phyloP scores from a whole-genome alignment of 1,140 invertebrate species.

The Leguminivora glycinivorella region DNA sequence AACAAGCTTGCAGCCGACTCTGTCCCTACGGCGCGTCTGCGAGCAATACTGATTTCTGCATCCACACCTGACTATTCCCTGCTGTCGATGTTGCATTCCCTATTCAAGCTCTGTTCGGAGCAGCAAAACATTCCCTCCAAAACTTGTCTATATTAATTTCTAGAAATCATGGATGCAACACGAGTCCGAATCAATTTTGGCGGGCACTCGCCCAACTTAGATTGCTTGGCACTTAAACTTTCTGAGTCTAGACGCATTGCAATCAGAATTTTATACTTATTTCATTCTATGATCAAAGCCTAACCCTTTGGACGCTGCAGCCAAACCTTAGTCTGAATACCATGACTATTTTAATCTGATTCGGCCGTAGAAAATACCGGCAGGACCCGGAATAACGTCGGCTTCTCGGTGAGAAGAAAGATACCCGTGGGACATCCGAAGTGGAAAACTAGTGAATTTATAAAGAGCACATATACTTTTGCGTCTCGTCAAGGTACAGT shows the following conservation, averaged over 20 bases:
- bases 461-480: slow-evolving; percentile 28
- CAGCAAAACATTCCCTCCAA: slow-evolving; percentile 32
- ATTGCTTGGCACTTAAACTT: not conserved
- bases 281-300: not conserved
- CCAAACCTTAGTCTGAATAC: not conserved
- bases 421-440: slow-evolving; percentile 12
- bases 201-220: not conserved
- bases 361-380: slow-evolving; percentile 1
- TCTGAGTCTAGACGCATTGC: not conserved
- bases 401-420: slow-evolving; percentile 14
- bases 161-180: not conserved
- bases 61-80: slow-evolving; percentile 54
- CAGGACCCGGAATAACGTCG: slow-evolving; percentile 18
- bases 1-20: slow-evolving; percentile 40
- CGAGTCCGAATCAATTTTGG: not conserved
- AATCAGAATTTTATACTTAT: slow-evolving; percentile 11
- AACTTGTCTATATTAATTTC: slow-evolving; percentile 13
- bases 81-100: slow-evolving; percentile 45
- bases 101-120: slow-evolving; percentile 60
- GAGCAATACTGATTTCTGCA: slow-evolving; percentile 53
- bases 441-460: slow-evolving; percentile 28
- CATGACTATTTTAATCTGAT: slow-evolving; percentile 9
- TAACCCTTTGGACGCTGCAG: not conserved
- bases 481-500: slow-evolving; percentile 31
- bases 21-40: slow-evolving; percentile 52